These are phyloP conservation scores for Panopea generosa DNA, from an alignment of 2,888 invertebrate genomes.

Conservation along the genomic window DNA sequence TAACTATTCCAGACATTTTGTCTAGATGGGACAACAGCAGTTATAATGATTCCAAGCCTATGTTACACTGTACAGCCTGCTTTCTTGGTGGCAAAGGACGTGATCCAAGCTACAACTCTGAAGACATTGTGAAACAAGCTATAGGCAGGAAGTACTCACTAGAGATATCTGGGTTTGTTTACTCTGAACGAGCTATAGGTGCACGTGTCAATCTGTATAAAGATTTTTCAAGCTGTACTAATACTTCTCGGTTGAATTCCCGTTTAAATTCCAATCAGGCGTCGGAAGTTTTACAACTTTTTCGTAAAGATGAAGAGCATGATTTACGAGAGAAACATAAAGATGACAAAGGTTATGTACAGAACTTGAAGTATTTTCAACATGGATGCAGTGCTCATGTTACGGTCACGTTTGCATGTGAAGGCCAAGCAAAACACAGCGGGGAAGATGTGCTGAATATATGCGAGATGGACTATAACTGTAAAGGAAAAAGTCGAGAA, in stretches of 20 bases:
- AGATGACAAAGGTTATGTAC: slow-evolving; percentile 11
- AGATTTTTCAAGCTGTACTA: no score
- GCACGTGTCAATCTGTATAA: slow-evolving; percentile 79
- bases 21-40: slow-evolving; percentile 24
- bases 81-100: slow-evolving; percentile 71
- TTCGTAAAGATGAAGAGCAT: slow-evolving; percentile 74
- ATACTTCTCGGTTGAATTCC: no score
- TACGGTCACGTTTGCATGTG: slow-evolving; percentile 68
- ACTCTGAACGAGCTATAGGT: slow-evolving; percentile 81
- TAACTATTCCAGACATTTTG: slow-evolving; percentile 56
- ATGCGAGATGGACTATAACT: slow-evolving; percentile 36
- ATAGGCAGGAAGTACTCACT: slow-evolving; percentile 74
- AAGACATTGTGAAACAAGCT: slow-evolving; percentile 66
- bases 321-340: slow-evolving; percentile 44
- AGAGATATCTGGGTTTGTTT: slow-evolving; percentile 77
- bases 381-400: slow-evolving; percentile 73
- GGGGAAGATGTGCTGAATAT: slow-evolving; percentile 60
- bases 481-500: slow-evolving; percentile 2
- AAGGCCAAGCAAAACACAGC: slow-evolving; percentile 54
- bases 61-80: slow-evolving; percentile 82
- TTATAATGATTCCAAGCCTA: slow-evolving; percentile 40
- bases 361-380: slow-evolving; percentile 15
- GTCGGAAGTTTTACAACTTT: slow-evolving; percentile 61
- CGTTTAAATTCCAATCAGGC: no score
- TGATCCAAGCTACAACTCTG: slow-evolving; percentile 69